Base-by-base conservation (phyloP, 1,140 invertebrate genomes). In the Helicoverpa armigera region DNA sequence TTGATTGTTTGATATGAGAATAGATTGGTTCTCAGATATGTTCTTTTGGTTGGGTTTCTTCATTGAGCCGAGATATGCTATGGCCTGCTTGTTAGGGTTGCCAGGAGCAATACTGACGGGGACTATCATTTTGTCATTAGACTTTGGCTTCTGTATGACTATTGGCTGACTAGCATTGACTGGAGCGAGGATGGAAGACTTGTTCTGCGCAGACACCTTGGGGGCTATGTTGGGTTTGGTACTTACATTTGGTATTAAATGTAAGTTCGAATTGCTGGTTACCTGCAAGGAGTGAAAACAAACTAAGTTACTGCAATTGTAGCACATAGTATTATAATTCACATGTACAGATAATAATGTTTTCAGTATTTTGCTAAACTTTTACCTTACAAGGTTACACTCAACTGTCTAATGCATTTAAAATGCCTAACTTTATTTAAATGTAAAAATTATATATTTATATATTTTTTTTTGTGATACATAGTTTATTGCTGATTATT, bases 61-160 rank as follows among this genome's bases (percentile, higher is more conserved):
- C 2, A 94, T 89, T 13, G 92, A 89, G 12, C 93, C 88, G n/a
- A 95, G 72, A 81, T 94, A 93, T 23, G 94, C 91, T 56, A 95
- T 92, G 7, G 92, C 88, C 69, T 92, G 93, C 82, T 95, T 95
- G 16, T 85, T 88, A 18, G 87, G 88, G 16, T 85, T 85, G 7
- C 86, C 87, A 0, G 93, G 87, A 16, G 93, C 92, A 67, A 95
- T 93, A 82, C 88, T 95, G 12, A 95, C 94, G 13, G 95, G 94
- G 2, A 95, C 91, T 77, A 95, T 92, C 88, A 94, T 91, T 84
- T 92, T 94, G 18, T 93, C 89, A 82, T 88, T 92, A n/a, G 83
- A 16, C 88, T 94, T 95, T 56, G 94, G 91, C 86, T 95, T 95
- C 73, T 95, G 94, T 79, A 95, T 95, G 9, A 95, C 94, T 69